Percentiles rank a stretch among this genome's conserved stretches.
phyloP scores from a whole-genome alignment of 2,797 vertebrate species.

The Hirundo rustica region DNA sequence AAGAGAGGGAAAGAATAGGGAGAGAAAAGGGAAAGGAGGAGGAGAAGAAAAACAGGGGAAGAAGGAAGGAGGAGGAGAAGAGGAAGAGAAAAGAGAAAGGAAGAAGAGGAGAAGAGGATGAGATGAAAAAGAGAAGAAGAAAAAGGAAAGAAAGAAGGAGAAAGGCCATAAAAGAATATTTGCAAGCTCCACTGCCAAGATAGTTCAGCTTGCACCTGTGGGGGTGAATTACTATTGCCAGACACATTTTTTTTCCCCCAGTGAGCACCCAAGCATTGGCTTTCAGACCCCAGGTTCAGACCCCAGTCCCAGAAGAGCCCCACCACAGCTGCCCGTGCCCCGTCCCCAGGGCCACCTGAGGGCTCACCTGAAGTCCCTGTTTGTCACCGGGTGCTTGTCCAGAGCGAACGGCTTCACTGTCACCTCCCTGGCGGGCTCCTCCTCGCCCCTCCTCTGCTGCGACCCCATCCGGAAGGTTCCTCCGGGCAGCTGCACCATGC shows the following conservation, averaged over 20 bases:
- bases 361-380: conserved; percentile 87
- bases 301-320: rapidly evolving
- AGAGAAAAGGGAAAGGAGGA: neutral
- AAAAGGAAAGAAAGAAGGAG: rapidly evolving
- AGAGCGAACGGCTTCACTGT: conserved; percentile 80
- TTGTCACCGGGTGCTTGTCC: conserved; percentile 88
- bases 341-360: rapidly evolving
- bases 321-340: neutral
- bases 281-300: neutral
- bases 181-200: neutral
- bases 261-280: rapidly evolving
- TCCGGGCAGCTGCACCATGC: conserved; percentile 80
- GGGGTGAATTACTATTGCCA: neutral
- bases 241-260: neutral
- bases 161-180: rapidly evolving
- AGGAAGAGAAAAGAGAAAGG: too few relatives aligned
- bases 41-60: too few relatives aligned
- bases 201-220: rapidly evolving
- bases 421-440: conserved; percentile 76
- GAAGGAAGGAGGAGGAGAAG: neutral
- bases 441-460: conserved; percentile 78
- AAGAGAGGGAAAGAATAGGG: too few relatives aligned
- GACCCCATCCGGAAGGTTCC: conserved; percentile 85
- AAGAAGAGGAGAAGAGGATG: rapidly evolving
- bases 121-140: too few relatives aligned